Conservation (phyloP, 1,140 invertebrate genomes). For the Eupristina koningsbergeri region DNA sequence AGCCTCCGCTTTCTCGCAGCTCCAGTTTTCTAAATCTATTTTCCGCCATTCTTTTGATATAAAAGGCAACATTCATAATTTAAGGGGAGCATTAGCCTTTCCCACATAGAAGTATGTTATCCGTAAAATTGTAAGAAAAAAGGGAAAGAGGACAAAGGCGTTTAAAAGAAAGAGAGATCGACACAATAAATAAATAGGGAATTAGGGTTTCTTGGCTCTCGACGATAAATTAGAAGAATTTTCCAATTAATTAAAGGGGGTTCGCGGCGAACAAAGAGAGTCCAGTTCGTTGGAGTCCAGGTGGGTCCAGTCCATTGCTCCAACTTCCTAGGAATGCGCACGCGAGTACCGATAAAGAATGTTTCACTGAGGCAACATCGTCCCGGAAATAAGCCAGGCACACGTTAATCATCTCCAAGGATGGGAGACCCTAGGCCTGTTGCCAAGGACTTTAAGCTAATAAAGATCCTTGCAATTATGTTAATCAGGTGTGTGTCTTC, state of each 20-base stretch:
- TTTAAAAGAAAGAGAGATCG: too few species aligned
- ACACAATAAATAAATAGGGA: too few species aligned
- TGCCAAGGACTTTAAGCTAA: too few species aligned
- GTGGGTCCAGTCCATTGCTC: not conserved
- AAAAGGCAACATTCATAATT: not conserved
- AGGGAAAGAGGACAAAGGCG: too few species aligned
- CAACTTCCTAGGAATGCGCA: not conserved
- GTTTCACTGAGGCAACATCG: not conserved
- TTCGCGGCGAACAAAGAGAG: too few species aligned
- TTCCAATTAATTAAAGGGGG: too few species aligned
- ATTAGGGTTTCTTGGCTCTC: too few species aligned
- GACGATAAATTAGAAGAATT: too few species aligned
- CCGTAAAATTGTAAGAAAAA: too few species aligned
- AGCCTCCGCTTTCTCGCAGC: not conserved
- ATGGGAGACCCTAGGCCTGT: too few species aligned
- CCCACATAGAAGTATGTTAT: too few species aligned
- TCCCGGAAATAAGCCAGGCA: not conserved
- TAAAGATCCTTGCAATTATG: not conserved
- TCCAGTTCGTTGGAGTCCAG: not conserved
- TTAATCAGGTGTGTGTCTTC: not conserved
- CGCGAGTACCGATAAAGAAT: not conserved
- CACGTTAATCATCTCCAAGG: slow-evolving; percentile 8
- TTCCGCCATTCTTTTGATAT: not conserved
- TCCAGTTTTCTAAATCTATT: not conserved
- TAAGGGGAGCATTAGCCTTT: not conserved